phyloP scores from a whole-genome alignment of 2,113 vertebrate species.

The Cyanoramphus novaezelandiae region DNA sequence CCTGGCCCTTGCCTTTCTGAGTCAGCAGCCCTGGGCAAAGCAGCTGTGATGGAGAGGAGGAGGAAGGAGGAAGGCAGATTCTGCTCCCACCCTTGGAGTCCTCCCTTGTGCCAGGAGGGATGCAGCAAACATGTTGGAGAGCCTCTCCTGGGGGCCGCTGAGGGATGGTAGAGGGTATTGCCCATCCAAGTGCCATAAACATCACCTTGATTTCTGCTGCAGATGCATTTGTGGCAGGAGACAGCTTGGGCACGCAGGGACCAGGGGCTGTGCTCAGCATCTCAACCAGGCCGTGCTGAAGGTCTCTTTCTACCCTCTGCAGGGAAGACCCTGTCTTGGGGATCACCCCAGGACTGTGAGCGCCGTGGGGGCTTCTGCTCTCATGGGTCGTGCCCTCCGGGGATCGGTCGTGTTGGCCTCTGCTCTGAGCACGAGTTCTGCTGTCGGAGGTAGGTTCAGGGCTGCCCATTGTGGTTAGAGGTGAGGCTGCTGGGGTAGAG shows the following conservation, averaged over 20 bases:
- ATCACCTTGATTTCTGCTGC: neutral
- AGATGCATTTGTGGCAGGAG: accelerated
- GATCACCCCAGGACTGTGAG: neutral
- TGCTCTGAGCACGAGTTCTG: conserved; percentile 38
- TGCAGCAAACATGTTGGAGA: neutral
- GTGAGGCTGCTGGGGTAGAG: neutral
- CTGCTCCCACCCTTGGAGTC: neutral
- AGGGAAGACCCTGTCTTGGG: neutral
- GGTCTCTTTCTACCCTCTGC: neutral
- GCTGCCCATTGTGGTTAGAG: neutral
- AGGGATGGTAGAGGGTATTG: neutral
- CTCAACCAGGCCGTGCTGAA: neutral
- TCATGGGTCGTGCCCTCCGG: neutral
- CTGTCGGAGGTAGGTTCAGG: conserved; percentile 35
- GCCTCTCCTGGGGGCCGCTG: neutral
- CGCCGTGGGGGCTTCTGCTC: conserved; percentile 47
- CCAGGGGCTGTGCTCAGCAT: neutral
- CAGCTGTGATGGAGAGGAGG: neutral
- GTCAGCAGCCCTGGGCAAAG: neutral
- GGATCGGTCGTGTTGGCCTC: neutral
- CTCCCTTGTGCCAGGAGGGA: neutral
- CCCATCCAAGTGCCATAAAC: neutral
- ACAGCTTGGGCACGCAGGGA: accelerated
- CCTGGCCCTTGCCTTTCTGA: neutral
- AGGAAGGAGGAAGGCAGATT: neutral